Evolutionary conservation across 1,140 invertebrate species (phyloP).

Genomic region (Paralvinella palmiformis): DNA sequence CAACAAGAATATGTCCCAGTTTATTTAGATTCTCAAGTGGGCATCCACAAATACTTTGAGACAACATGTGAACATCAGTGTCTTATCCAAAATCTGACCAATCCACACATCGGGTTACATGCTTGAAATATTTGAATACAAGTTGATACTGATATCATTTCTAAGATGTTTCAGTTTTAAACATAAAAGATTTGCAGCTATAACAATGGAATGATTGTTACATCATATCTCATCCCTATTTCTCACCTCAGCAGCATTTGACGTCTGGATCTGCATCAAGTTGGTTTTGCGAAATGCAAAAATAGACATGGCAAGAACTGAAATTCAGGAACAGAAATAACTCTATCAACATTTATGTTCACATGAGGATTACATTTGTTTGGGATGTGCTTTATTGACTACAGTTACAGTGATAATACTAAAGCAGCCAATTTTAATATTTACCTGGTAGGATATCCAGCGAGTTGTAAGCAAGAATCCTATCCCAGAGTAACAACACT

Average conservation of each 20-base stretch:
- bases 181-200: not conserved
- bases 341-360: too few relatives aligned
- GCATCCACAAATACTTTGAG: too few relatives aligned
- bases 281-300: slow-evolving; percentile 88
- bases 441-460: slow-evolving; percentile 72
- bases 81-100: too few relatives aligned
- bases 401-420: too few relatives aligned
- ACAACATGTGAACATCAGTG: too few relatives aligned
- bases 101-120: not conserved
- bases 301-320: slow-evolving; percentile 75
- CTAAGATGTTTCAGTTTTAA: not conserved
- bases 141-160: not conserved
- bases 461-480: slow-evolving; percentile 84
- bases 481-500: slow-evolving; percentile 83
- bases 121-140: not conserved
- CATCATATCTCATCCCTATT: not conserved
- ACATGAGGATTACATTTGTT: too few relatives aligned
- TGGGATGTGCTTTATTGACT: too few relatives aligned
- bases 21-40: too few relatives aligned
- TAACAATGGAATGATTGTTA: not conserved
- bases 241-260: slow-evolving; percentile 72
- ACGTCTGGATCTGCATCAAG: slow-evolving; percentile 78
- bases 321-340: too few relatives aligned
- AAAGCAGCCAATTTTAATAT: slow-evolving; percentile 4
- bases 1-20: too few relatives aligned